Base-by-base conservation (phyloP, 2,888 invertebrate genomes). In the Drosophila colorata region DNA sequence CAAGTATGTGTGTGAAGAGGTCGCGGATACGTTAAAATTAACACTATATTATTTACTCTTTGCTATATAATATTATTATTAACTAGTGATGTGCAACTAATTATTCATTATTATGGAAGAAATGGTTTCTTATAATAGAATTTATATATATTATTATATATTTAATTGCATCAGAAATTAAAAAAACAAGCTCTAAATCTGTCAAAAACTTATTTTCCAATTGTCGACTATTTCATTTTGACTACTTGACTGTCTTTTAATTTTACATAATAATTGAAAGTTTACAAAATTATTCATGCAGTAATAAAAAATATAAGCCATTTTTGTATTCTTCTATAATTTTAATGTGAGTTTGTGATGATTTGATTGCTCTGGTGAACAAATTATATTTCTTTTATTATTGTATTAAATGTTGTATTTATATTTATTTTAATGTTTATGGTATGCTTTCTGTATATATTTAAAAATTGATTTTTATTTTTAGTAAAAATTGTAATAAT, bases 381-480 rank as follows among this genome's bases (percentile, higher is more conserved):
- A 58, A 49, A 56, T 70, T 68, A 47, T 43, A 60, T 60, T 47
- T 28, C 3, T 23, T 33, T 53, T 35, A 23, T 49, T 56, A 40
- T 48, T 53, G 35, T 57, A 25, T 67, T 61, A 61, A 28, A 16
- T 38, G 48, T 46, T 49, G 44, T 60, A n/a, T 9, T 14, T 6
- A 16, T 38, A 40, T 35, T 52, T 60, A 51, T 37, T 70, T 81
- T 31, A 73, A 60, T 72, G 40, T 75, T 78, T 72, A 78, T 59
- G 63, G 67, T 78, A 80, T 81, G 65, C 67, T 78, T 74, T 67
- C 69, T 69, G 63, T 72, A 64, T 67, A 69, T 76, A 69, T 72
- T 84, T 84, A 78, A 56, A 51, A 64, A 14, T 56, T 64, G 33
- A 35, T 56, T 53, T 46, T 53, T 23, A 51, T 23, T 49, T 71